Evolutionary conservation across 2,888 invertebrate genomes (phyloP).

Genomic region (Catocala nupta): DNA sequence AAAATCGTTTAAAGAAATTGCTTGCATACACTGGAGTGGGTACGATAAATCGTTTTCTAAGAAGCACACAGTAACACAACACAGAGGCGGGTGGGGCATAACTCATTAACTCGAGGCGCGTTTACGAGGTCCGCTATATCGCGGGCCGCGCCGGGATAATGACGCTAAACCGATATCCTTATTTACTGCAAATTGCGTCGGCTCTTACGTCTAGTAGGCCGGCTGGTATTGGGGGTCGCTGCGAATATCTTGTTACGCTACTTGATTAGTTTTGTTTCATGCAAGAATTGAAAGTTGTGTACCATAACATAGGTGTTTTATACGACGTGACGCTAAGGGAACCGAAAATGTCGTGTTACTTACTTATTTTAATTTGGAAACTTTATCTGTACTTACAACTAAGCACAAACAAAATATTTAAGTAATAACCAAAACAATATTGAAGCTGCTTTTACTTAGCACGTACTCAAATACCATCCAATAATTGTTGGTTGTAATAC

Average conservation of each 20-base stretch:
- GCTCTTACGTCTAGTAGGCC: slow-evolving; percentile 58
- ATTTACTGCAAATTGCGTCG: slow-evolving; percentile 85
- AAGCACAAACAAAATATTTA: neutral
- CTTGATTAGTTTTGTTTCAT: slow-evolving; percentile 59
- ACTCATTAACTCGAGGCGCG: slow-evolving; percentile 63
- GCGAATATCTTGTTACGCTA: slow-evolving; percentile 56
- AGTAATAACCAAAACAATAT: slow-evolving; percentile 9
- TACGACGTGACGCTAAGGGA: neutral
- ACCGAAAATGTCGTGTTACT: too few species aligned
- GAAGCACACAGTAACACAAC: slow-evolving; percentile 56
- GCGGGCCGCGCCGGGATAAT: slow-evolving; percentile 71
- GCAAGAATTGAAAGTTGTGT: slow-evolving; percentile 44
- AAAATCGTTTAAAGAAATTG: slow-evolving; percentile 66
- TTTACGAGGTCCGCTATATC: slow-evolving; percentile 68
- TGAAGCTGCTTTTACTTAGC: slow-evolving; percentile 20
- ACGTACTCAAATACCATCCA: slow-evolving; percentile 20
- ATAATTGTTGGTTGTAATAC: slow-evolving; percentile 38
- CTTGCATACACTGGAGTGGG: slow-evolving; percentile 54
- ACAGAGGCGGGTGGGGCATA: slow-evolving; percentile 54
- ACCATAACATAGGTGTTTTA: slow-evolving; percentile 41
- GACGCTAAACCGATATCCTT: slow-evolving; percentile 84
- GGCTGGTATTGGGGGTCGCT: slow-evolving; percentile 47
- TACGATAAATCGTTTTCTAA: slow-evolving; percentile 64
- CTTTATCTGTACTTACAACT: too few species aligned
- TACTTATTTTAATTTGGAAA: too few species aligned